Evolutionary conservation across 2,888 invertebrate species (phyloP).

Genomic region (Steinernema scapterisci): DNA sequence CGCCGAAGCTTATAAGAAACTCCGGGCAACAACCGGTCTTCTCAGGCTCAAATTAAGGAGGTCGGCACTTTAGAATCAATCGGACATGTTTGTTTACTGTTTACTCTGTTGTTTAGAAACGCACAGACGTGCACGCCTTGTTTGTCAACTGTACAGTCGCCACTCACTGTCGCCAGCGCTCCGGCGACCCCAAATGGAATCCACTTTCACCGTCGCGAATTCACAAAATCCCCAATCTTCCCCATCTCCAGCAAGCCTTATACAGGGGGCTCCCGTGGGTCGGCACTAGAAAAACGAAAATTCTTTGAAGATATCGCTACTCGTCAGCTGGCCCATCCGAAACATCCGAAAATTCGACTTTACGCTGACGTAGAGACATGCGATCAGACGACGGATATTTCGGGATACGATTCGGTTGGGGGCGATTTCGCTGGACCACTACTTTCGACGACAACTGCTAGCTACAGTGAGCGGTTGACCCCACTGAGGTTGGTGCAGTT

Average conservation of each 20-base stretch:
- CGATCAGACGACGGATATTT: slow-evolving; percentile 30
- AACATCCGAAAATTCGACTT: slow-evolving; percentile 15
- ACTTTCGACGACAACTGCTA: not conserved
- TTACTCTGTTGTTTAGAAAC: not conserved
- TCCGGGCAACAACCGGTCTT: slow-evolving; percentile 31
- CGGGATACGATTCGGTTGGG: slow-evolving; percentile 37
- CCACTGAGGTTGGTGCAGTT: slow-evolving; percentile 33
- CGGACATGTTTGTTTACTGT: slow-evolving; percentile 20
- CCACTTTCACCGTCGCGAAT: slow-evolving; percentile 3
- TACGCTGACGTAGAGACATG: slow-evolving; percentile 10
- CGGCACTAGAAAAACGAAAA: slow-evolving; percentile 35
- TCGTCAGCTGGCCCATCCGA: slow-evolving; percentile 30
- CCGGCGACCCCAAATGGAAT: not conserved
- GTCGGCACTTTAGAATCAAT: not conserved
- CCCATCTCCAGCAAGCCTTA: slow-evolving; percentile 30
- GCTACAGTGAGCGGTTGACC: slow-evolving; percentile 33
- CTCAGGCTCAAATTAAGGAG: slow-evolving; percentile 35
- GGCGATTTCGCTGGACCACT: slow-evolving; percentile 34
- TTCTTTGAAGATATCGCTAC: slow-evolving; percentile 36
- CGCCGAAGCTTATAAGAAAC: slow-evolving; percentile 35
- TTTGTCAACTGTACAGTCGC: slow-evolving; percentile 21
- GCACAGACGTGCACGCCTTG: slow-evolving; percentile 4
- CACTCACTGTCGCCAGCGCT: slow-evolving; percentile 15
- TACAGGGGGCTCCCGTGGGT: slow-evolving; percentile 37
- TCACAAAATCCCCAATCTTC: not conserved